A percentile compares a stretch with the other conserved stretches of the same genome.
Conservation (phyloP, 1,140 invertebrate genomes). For the Palaemon carinicauda region DNA sequence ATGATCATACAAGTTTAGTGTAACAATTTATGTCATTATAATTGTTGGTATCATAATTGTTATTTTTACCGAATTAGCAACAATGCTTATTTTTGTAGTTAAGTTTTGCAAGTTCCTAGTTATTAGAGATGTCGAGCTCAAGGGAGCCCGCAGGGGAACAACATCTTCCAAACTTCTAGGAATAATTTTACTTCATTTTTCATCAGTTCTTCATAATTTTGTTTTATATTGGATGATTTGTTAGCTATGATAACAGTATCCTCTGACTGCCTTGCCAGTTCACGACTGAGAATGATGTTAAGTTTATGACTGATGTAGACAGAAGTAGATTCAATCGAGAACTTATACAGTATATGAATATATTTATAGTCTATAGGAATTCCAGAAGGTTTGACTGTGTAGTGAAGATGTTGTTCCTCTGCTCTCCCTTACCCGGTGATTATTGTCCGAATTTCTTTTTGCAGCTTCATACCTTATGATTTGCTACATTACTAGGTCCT, state of each 20-base stretch:
- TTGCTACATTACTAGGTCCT: conserved; percentile 53
- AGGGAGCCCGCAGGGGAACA: conserved; percentile 18
- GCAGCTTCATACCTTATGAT: conserved; percentile 41
- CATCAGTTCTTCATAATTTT: no score
- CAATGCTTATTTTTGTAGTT: conserved; percentile 49
- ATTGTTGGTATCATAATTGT: conserved; percentile 55
- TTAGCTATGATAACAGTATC: no score
- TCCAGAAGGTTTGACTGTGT: neutral
- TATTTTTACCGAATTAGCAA: conserved; percentile 53
- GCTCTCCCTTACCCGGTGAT: conserved; percentile 32
- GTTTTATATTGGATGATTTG: no score
- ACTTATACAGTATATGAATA: neutral
- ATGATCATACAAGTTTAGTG: conserved; percentile 42
- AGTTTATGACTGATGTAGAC: no score
- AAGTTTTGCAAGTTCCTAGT: conserved; percentile 56
- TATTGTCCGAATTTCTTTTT: conserved; percentile 47
- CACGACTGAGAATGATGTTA: no score
- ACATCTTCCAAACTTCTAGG: neutral
- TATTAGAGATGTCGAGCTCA: conserved; percentile 45
- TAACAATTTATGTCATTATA: conserved; percentile 45
- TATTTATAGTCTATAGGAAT: neutral
- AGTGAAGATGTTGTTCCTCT: neutral
- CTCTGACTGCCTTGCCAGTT: no score
- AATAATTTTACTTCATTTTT: no score
- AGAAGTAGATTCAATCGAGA: no score